Percentiles rank a stretch among this genome's conserved stretches.
phyloP scores from a whole-genome alignment of 2,113 vertebrate species.

The Centropus unirufus region DNA sequence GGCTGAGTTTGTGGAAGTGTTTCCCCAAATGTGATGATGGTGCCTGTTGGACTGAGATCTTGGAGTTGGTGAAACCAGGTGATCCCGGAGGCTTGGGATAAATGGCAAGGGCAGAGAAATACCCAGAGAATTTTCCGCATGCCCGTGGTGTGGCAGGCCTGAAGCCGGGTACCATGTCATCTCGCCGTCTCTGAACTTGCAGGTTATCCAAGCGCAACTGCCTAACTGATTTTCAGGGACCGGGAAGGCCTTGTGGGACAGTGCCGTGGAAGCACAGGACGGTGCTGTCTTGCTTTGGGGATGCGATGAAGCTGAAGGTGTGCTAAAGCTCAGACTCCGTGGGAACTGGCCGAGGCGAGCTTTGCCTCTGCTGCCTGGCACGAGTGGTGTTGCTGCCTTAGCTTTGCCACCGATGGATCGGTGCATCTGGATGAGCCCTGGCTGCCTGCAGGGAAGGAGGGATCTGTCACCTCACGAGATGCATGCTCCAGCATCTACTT shows the following conservation, averaged over 20 bases:
- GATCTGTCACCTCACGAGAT: background rate
- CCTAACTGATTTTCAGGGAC: background rate
- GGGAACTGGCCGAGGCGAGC: background rate
- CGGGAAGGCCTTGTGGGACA: rapidly evolving
- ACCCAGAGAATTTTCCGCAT: background rate
- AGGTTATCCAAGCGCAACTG: background rate
- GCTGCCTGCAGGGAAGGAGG: background rate
- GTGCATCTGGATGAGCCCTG: background rate
- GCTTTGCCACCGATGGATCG: background rate
- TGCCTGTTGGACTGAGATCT: rapidly evolving
- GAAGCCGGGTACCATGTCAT: rapidly evolving
- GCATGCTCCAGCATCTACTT: background rate
- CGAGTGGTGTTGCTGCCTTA: background rate
- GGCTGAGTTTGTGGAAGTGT: background rate
- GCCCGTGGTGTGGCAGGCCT: rapidly evolving
- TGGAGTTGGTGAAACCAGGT: background rate
- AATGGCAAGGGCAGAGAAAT: background rate
- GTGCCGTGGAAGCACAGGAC: background rate
- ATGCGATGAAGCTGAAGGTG: background rate
- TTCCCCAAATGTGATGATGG: background rate
- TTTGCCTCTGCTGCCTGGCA: background rate
- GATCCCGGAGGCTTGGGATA: background rate
- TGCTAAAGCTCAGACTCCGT: background rate
- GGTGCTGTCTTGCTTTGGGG: background rate
- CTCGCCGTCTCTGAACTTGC: background rate